Evolutionary conservation across 2,113 vertebrate genomes (phyloP).

Genomic region (Phylloscopus trochiloides): DNA sequence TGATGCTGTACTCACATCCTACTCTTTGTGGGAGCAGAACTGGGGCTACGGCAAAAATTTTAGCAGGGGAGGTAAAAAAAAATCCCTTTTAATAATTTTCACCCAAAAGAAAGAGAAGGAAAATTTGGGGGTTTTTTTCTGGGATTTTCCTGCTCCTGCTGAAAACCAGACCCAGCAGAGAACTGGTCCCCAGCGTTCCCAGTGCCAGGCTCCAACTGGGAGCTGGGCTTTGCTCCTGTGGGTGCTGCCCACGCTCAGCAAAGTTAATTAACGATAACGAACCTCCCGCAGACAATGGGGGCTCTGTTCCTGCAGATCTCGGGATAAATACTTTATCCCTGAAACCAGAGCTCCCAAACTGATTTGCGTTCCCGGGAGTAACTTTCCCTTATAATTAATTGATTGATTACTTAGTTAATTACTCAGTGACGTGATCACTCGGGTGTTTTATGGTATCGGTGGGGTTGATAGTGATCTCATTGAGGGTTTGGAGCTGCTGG

Average conservation of each 20-base stretch:
- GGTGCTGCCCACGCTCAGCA: neutral
- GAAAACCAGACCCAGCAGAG: neutral
- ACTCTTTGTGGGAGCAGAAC: fast-evolving
- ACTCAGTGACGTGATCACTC: neutral
- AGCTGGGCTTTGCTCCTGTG: neutral
- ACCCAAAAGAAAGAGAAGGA: too few relatives aligned
- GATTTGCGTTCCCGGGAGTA: constrained; percentile 27
- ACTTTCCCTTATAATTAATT: constrained; percentile 67
- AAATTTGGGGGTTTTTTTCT: neutral
- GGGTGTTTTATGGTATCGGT: neutral
- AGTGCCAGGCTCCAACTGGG: neutral
- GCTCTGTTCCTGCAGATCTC: neutral
- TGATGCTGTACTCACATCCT: fast-evolving
- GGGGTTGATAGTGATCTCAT: neutral
- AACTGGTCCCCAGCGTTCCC: neutral
- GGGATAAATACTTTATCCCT: constrained; percentile 22
- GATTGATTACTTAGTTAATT: constrained; percentile 63
- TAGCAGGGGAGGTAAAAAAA: fast-evolving
- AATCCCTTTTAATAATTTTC: neutral
- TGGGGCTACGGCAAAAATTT: fast-evolving
- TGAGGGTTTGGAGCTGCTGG: neutral
- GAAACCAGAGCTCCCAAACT: constrained; percentile 44
- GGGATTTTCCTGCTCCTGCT: neutral
- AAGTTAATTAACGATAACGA: constrained; percentile 60
- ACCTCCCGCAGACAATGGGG: neutral